These are phyloP conservation scores for Struthidea cinerea DNA, from an alignment of 2,113 vertebrate genomes.

Conservation along the genomic window DNA sequence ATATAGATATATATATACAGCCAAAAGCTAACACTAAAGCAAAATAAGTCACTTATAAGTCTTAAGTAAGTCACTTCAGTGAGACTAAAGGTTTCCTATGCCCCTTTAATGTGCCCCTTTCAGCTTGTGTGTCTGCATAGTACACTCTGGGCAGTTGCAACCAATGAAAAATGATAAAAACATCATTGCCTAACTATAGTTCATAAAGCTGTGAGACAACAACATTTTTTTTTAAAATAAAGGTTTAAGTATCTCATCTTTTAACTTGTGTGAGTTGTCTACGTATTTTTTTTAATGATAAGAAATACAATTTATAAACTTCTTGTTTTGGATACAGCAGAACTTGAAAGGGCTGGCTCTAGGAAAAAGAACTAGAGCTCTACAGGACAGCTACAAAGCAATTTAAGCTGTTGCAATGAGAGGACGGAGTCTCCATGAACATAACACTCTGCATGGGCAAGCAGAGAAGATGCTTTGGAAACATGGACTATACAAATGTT, in stretches of 20 bases:
- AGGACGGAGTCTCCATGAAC: neutral
- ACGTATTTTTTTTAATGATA: neutral
- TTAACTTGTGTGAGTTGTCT: neutral
- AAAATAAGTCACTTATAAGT: neutral
- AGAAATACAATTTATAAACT: neutral
- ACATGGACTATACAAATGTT: neutral
- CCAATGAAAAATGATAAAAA: neutral
- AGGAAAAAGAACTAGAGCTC: neutral
- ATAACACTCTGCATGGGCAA: neutral
- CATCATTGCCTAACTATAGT: neutral
- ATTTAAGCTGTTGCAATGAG: neutral
- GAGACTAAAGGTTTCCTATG: neutral
- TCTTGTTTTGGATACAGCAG: neutral
- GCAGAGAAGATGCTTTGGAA: neutral
- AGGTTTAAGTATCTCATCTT: neutral
- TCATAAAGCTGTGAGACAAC: neutral
- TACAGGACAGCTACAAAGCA: neutral
- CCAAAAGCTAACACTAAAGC: neutral
- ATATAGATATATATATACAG: too few species aligned
- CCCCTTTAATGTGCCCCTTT: neutral
- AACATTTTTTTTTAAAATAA: neutral
- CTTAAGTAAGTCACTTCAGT: neutral
- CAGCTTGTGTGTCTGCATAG: neutral
- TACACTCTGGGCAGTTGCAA: neutral
- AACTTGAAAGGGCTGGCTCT: neutral